Conservation (phyloP, 2,113 vertebrate species). For the Notarius lentiginosus region DNA sequence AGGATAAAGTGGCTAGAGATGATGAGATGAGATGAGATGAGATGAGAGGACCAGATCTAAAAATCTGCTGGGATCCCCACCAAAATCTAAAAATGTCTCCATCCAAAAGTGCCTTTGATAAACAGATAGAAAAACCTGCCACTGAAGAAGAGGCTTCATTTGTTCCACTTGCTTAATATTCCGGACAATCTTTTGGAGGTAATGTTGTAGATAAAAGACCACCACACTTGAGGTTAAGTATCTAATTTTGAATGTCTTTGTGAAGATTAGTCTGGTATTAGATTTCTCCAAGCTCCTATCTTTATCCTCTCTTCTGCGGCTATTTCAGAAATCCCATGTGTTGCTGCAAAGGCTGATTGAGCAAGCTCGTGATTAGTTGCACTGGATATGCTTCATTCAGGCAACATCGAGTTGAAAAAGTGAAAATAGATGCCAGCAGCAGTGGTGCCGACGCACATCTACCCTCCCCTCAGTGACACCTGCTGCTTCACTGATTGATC, state of each 20-base stretch:
- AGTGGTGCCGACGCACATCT: neutral
- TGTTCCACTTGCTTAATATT: slow-evolving; percentile 24
- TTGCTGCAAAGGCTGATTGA: slow-evolving; percentile 33
- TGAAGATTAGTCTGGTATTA: slow-evolving; percentile 33
- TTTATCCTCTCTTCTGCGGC: slow-evolving; percentile 10
- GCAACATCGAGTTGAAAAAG: slow-evolving; percentile 25
- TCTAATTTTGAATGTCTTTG: slow-evolving; percentile 31
- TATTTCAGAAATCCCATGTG: slow-evolving; percentile 27
- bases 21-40: too few relatives aligned
- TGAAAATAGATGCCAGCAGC: slow-evolving; percentile 10
- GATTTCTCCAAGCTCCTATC: slow-evolving; percentile 25
- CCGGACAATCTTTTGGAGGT: neutral
- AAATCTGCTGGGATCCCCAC: neutral
- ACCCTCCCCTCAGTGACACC: neutral
- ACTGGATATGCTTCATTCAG: slow-evolving; percentile 26
- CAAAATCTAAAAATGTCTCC: neutral
- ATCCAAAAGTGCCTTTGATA: neutral
- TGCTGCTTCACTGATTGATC: slow-evolving; percentile 37
- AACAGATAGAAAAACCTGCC: neutral
- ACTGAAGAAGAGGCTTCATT: neutral
- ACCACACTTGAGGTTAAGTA: slow-evolving; percentile 33
- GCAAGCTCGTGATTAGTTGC: slow-evolving; percentile 28
- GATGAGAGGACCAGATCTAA: neutral
- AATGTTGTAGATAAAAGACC: slow-evolving; percentile 13
- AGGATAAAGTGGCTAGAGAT: too few relatives aligned